Evolutionary conservation across 2,113 vertebrate genomes (phyloP), one percentile per base, ranked within the genome.

Genomic region (Cololabis saira): DNA sequence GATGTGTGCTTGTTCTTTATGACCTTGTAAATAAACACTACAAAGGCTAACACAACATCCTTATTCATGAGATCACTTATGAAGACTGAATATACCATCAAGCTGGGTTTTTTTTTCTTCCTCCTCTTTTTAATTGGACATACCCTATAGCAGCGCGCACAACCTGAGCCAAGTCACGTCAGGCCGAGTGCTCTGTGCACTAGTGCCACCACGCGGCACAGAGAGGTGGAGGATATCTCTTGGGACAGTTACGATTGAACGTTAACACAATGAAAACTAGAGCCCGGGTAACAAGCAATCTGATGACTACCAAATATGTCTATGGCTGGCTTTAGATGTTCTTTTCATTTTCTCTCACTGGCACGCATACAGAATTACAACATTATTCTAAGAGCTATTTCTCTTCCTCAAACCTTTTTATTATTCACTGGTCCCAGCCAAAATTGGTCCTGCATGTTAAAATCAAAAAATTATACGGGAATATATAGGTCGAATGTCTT

Each of bases 161-260:
- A 65, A 33, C 45, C 27, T 15, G 64, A 70, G 56, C 49, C 62
- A 40, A 43, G 30, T 22, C 56, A 43, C 33, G 18, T 14, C 44
- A 54, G 18, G 12, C 42, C 27, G 61, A 37, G 79, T 87, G 75
- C 69, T 74, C 80, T 92, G 87, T 88, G 68, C 79, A 57, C 78
- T 74, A 89, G 49, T 90, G 92, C 91, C 92, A 61, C 90, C 90
- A 82, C 48, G 91, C 86, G 92, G 88, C 55, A 40, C 12, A 52
- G 11, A 55, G 18, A 1, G 65, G 78, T 24, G 89, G 33, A 52
- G 47, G 19, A 48, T 8, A 8, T 50, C 13, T 17, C 0, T 68
- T 47, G 53, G 22, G 80, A 82, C 74, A 72, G 61, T 42, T 67
- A 16, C 79, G 84, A 88, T 81, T 80, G 80, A 83, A 73, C 49